Percentiles rank a stretch among this genome's conserved stretches.
phyloP scores from a whole-genome alignment of 2,113 vertebrate genomes.

The Macquaria ambigua region DNA sequence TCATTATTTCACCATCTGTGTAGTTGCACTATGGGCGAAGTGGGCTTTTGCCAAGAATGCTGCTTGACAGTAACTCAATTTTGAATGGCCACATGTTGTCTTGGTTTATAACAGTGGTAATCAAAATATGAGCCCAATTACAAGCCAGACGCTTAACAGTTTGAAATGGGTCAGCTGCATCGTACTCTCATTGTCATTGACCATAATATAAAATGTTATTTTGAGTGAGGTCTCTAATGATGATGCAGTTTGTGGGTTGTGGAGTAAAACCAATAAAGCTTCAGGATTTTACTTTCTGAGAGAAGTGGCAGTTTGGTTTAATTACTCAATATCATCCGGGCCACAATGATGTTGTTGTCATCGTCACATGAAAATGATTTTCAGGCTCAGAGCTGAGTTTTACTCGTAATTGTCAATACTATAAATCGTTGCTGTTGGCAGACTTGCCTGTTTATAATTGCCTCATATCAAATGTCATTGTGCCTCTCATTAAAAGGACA shows the following conservation, averaged over 20 bases:
- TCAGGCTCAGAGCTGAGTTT: background rate
- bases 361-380: background rate
- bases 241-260: background rate
- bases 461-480: too few relatives aligned
- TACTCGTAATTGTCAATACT: background rate
- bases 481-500: background rate
- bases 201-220: background rate
- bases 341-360: too few relatives aligned
- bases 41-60: conserved; percentile 27
- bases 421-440: background rate
- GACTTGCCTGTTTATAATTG: background rate
- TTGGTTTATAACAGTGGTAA: conserved; percentile 38
- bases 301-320: background rate
- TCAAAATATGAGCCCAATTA: conserved; percentile 47
- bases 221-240: background rate
- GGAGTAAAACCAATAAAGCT: background rate
- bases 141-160: conserved; percentile 19
- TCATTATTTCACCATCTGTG: conserved; percentile 51
- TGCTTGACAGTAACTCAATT: conserved; percentile 48
- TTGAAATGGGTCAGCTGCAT: conserved; percentile 28
- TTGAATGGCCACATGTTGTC: conserved; percentile 39
- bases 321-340: background rate
- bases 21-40: background rate
- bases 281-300: background rate
- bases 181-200: conserved; percentile 1